Conservation (phyloP, 2,113 vertebrate species). For the Lota lota region DNA sequence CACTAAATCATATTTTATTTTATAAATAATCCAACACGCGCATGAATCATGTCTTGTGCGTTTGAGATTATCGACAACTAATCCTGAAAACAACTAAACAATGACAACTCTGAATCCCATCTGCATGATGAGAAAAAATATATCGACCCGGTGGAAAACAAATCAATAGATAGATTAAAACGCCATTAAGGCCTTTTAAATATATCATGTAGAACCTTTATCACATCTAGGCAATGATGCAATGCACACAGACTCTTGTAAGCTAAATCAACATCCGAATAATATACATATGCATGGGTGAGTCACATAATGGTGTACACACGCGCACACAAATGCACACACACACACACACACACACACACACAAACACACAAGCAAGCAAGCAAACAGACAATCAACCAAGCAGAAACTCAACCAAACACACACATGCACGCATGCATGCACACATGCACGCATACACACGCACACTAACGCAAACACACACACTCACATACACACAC, state of each 20-base stretch:
- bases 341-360: background rate
- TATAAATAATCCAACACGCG: too few species aligned
- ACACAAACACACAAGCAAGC: background rate
- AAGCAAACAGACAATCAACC: background rate
- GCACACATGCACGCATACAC: background rate
- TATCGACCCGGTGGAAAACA: constrained; percentile 13
- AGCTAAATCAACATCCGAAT: background rate
- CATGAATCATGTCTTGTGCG: too few species aligned
- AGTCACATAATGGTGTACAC: background rate
- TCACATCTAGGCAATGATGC: too few species aligned
- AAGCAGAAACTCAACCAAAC: background rate
- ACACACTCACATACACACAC: constrained; percentile 27
- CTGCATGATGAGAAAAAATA: too few species aligned
- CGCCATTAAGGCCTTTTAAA: constrained; percentile 35
- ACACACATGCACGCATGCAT: constrained; percentile 16
- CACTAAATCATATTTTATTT: too few species aligned
- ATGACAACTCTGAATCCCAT: too few species aligned
- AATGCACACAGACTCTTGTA: background rate
- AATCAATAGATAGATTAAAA: constrained; percentile 15
- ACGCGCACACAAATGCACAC: constrained; percentile 1
- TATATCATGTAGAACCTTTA: constrained; percentile 43
- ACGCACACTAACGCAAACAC: constrained; percentile 22
- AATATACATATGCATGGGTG: background rate
- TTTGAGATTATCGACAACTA: too few species aligned
- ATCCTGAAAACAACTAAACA: too few species aligned